phyloP scores from a whole-genome alignment of 2,888 invertebrate genomes.

The Lamellibrachia columna region DNA sequence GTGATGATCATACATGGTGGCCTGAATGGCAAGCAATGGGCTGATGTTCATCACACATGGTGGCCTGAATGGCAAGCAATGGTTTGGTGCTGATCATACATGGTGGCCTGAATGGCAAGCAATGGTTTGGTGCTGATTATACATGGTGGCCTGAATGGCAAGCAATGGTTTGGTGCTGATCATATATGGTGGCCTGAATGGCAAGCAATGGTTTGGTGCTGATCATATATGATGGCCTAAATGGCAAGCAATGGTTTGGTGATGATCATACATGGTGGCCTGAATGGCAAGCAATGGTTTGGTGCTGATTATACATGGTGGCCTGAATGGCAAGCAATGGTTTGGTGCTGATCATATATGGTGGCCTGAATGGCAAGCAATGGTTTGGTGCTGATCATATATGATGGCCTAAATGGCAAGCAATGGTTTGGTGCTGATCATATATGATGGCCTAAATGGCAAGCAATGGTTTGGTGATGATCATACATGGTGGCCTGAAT shows the following conservation, averaged over 20 bases:
- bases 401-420: neutral
- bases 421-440: neutral
- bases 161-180: too few relatives aligned
- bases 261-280: too few relatives aligned
- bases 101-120: neutral
- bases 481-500: neutral
- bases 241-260: neutral
- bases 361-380: neutral
- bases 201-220: neutral
- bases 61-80: neutral
- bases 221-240: neutral
- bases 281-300: too few relatives aligned
- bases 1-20: neutral
- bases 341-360: neutral
- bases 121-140: neutral
- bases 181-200: neutral
- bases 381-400: neutral
- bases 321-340: neutral
- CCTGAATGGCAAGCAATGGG: neutral
- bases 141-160: too few relatives aligned
- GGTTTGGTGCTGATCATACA: neutral
- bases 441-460: neutral
- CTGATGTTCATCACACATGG: neutral
- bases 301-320: too few relatives aligned
- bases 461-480: too few relatives aligned